Conservation (phyloP, 2,113 vertebrate genomes). For the Pteruthius melanotis region DNA sequence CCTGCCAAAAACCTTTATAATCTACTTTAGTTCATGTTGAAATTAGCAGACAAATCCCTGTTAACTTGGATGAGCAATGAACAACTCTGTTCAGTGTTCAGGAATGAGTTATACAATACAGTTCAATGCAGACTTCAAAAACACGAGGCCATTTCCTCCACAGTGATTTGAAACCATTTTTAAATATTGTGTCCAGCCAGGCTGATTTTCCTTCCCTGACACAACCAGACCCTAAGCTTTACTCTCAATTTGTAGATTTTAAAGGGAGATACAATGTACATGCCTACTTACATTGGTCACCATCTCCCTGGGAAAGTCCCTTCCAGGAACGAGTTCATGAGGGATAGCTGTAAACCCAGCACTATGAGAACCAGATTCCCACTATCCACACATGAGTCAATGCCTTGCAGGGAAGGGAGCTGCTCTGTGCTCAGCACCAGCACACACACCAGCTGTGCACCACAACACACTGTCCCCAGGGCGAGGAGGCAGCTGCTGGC, state of each 20-base stretch:
- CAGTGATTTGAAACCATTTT: background rate
- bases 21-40: background rate
- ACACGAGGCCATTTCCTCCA: background rate
- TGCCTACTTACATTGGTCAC: background rate
- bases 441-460: background rate
- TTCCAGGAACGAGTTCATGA: background rate
- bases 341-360: background rate
- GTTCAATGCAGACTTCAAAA: background rate
- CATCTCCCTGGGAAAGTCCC: background rate
- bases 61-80: background rate
- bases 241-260: background rate
- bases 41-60: background rate
- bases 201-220: background rate
- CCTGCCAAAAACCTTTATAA: background rate
- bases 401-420: background rate
- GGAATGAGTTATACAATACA: background rate
- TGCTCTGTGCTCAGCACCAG: background rate
- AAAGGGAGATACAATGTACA: rapidly evolving
- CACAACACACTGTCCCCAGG: background rate
- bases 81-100: background rate
- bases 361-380: rapidly evolving
- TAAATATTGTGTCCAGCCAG: background rate
- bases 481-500: background rate
- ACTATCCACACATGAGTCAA: rapidly evolving
- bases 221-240: background rate